Conservation (phyloP, 2,113 vertebrate genomes). For the Aphyosemion australe region DNA sequence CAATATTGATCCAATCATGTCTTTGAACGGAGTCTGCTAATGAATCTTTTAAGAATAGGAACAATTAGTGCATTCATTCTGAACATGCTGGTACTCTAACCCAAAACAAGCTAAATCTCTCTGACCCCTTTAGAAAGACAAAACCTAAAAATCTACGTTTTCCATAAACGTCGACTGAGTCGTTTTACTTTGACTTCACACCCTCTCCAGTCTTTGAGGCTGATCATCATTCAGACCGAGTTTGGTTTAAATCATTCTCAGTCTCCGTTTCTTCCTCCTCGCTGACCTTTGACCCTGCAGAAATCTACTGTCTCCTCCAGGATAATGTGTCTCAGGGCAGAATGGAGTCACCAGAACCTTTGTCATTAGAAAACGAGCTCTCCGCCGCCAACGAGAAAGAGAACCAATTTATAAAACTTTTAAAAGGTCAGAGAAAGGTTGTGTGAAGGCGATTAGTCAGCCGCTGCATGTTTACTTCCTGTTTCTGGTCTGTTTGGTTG, state of each 20-base stretch:
- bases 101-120: too few species aligned
- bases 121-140: too few species aligned
- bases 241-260: constrained; percentile 23
- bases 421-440: constrained; percentile 4
- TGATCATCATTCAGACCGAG: constrained; percentile 44
- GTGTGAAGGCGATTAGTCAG: background rate
- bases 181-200: background rate
- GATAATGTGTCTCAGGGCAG: constrained; percentile 14
- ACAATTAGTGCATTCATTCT: constrained; percentile 2
- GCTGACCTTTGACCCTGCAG: constrained; percentile 35
- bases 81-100: background rate
- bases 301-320: constrained; percentile 9
- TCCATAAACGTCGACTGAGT: too few species aligned
- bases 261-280: constrained; percentile 22
- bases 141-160: too few species aligned
- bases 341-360: background rate
- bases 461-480: background rate
- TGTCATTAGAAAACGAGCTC: constrained; percentile 15
- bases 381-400: background rate
- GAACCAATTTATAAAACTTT: constrained; percentile 2
- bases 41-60: constrained; percentile 9
- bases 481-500: background rate
- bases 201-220: constrained; percentile 2
- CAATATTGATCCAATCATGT: background rate
- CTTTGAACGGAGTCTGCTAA: constrained; percentile 7